phyloP scores from a whole-genome alignment of 2,888 invertebrate species.

The Candidula unifasciata region DNA sequence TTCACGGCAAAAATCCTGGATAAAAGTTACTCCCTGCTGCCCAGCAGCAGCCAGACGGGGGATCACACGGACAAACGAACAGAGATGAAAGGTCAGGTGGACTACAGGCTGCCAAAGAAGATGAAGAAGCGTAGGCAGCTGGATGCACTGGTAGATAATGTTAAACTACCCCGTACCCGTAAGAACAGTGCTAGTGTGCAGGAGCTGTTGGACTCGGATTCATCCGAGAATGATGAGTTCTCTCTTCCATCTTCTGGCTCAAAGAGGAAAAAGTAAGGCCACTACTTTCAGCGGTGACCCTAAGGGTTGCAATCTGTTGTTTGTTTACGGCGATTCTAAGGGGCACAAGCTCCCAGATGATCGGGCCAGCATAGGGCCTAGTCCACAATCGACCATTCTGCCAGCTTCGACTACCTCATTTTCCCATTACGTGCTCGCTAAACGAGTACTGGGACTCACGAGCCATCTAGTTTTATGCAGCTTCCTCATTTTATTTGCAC shows the following conservation, averaged over 20 bases:
- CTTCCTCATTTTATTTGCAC: too few relatives aligned
- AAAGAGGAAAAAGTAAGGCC: constrained; percentile 45
- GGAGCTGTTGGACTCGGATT: constrained; percentile 47
- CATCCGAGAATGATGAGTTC: constrained; percentile 46
- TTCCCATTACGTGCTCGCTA: too few relatives aligned
- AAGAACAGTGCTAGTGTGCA: constrained; percentile 48
- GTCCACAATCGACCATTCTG: too few relatives aligned
- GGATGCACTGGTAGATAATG: constrained; percentile 49
- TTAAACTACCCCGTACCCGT: constrained; percentile 43
- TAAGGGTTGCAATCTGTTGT: too few relatives aligned
- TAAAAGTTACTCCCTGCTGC: neutral
- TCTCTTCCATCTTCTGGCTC: neutral
- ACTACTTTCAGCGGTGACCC: too few relatives aligned
- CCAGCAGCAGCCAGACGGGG: neutral
- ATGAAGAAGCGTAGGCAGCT: constrained; percentile 50
- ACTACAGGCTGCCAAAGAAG: constrained; percentile 41
- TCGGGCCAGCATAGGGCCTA: too few relatives aligned
- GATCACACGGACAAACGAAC: neutral
- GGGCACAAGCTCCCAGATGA: too few relatives aligned
- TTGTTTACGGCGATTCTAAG: too few relatives aligned
- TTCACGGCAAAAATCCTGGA: neutral
- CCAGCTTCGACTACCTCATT: too few relatives aligned
- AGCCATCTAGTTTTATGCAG: too few relatives aligned
- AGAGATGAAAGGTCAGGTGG: constrained; percentile 37
- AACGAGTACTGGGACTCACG: too few relatives aligned